Evolutionary conservation across 1,140 invertebrate species (phyloP), one percentile per base, ranked within the genome.

Genomic region (Heliconius hermathena): DNA sequence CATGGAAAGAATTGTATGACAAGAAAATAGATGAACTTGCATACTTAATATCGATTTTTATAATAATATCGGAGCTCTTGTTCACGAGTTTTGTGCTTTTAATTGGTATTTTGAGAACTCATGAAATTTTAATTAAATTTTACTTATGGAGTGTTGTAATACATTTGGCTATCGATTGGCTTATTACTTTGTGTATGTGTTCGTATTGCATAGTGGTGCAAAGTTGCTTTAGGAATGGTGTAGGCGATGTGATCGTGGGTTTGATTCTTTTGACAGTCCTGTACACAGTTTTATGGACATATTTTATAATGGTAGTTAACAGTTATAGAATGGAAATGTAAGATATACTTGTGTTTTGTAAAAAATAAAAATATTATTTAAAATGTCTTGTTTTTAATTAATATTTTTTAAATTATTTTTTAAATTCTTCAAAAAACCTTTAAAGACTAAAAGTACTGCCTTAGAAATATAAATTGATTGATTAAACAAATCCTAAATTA

Each of bases 11-110:
- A 38, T 33, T 85, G n/a, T 87, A 85, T 29, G 81, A 84, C 38
- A 83, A 82, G 78, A 87, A 83, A 79, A 73, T 78, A 33, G 84
- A 87, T 38, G 79, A 85, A 36, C 79, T 83, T 41, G n/a, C 82
- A 1, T 85, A 81, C 54, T 70, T 86, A 20, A 74, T 60, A 22
- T 78, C 80, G 9, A 49, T 86, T 74, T 86, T 81, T 72, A 13
- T 74, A 1, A 81, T 80, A 49, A 85, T 86, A 78, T 82, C 82
- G 3, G 60, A 77, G 66, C 52, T 86, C 8, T 71, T 85, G 8
- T 76, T 86, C 26, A 74, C 74, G n/a, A 86, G 83, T 79, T 77
- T 85, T 36, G 20, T 86, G 22, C 77, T 86, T 5, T 26, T 86
- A 4, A 80, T 86, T 73, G 83, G 82, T 72, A 54, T 81, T 41